phyloP scores from a whole-genome alignment of 2,797 vertebrate genomes.

The Melanotaenia nigrans region DNA sequence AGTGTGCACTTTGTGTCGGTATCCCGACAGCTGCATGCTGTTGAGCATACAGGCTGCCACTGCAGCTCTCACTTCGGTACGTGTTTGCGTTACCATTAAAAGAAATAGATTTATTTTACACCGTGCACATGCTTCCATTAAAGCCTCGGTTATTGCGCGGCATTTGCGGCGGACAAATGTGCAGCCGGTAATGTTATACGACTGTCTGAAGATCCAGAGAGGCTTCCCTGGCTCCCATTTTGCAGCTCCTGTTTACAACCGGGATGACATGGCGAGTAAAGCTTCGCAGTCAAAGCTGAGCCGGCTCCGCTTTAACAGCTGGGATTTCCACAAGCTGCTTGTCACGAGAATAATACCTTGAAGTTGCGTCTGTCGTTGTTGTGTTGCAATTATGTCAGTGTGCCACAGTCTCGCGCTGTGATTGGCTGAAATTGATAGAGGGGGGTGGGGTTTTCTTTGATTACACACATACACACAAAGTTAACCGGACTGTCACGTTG shows the following conservation, averaged over 20 bases:
- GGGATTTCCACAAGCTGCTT: slow-evolving; percentile 23
- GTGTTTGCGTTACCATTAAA: slow-evolving; percentile 11
- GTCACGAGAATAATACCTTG: slow-evolving; percentile 25
- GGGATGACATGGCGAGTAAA: slow-evolving; percentile 73
- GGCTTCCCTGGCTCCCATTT: slow-evolving; percentile 76
- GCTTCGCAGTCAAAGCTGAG: slow-evolving; percentile 31
- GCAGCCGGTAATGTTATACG: slow-evolving; percentile 9
- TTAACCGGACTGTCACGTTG: slow-evolving; percentile 73
- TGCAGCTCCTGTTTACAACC: slow-evolving; percentile 79
- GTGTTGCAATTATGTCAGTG: slow-evolving; percentile 83
- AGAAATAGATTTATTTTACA: background rate
- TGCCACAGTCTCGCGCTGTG: slow-evolving; percentile 76
- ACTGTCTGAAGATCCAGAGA: slow-evolving; percentile 24
- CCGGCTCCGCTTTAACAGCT: slow-evolving; percentile 18
- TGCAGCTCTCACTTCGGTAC: slow-evolving; percentile 49
- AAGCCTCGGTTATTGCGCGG: background rate
- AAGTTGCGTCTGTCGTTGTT: slow-evolving; percentile 75
- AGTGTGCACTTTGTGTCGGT: slow-evolving; percentile 19
- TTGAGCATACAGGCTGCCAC: slow-evolving; percentile 44
- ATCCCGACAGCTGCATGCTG: slow-evolving; percentile 6
- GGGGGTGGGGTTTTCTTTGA: slow-evolving; percentile 84
- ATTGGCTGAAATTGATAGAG: slow-evolving; percentile 88
- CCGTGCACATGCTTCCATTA: background rate
- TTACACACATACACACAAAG: slow-evolving; percentile 79
- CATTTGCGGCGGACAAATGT: background rate